These are phyloP conservation scores for Autographa gamma DNA, from an alignment of 2,888 invertebrate species.

Conservation along the genomic window DNA sequence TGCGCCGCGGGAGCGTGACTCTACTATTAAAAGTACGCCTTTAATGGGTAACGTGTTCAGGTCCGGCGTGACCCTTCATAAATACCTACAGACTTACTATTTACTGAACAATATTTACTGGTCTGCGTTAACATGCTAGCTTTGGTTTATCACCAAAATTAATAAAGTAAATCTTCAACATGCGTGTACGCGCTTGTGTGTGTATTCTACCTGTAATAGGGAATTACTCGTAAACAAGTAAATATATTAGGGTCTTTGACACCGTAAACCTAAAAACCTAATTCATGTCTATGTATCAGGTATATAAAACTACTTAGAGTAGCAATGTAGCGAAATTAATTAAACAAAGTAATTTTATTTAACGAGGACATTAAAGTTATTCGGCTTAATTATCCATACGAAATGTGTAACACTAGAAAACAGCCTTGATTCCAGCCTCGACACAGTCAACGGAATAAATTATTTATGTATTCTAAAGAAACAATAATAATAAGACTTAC, in stretches of 20 bases:
- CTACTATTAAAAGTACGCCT: slow-evolving; percentile 71
- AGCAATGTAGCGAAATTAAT: no score
- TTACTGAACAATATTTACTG: slow-evolving; percentile 37
- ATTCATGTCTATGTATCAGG: no score
- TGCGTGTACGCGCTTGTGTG: no score
- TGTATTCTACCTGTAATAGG: no score
- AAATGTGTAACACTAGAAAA: slow-evolving; percentile 6
- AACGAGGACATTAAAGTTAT: neutral
- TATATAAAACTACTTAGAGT: no score
- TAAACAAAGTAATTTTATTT: neutral
- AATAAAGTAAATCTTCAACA: neutral
- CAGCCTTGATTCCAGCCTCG: slow-evolving; percentile 7
- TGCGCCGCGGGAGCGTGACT: slow-evolving; percentile 75
- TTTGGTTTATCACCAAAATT: neutral
- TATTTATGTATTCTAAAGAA: slow-evolving; percentile 4
- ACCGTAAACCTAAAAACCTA: no score
- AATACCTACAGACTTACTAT: slow-evolving; percentile 41
- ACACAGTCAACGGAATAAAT: neutral
- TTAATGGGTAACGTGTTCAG: slow-evolving; percentile 67
- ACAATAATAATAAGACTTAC: slow-evolving; percentile 1
- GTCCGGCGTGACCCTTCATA: slow-evolving; percentile 45
- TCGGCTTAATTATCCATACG: neutral
- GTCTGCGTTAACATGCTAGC: neutral
- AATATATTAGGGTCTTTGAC: no score
- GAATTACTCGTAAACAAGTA: no score